Evolutionary conservation across 2,113 vertebrate genomes (phyloP), one percentile per base, ranked within the genome.

Genomic region (Aepyceros melampus): DNA sequence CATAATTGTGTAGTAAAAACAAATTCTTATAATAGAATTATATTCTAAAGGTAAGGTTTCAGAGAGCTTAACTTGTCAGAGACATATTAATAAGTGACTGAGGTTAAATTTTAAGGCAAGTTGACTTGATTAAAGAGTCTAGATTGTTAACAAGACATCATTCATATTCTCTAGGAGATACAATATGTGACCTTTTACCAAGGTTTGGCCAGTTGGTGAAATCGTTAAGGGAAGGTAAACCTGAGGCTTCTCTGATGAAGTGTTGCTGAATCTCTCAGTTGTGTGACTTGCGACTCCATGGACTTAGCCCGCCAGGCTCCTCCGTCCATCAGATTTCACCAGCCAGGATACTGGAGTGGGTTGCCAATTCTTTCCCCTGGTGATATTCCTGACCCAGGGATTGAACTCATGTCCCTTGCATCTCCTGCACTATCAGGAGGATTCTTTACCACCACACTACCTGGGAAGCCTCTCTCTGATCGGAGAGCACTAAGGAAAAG

Each of bases 401-500:
- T 23, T 23, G 36, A 74, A 23, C 67, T 40, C 10, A 6, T 3
- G 7, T 13, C 9, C 36, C 19, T 74, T 74, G 19, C 19, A 40
- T 12, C 67, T 40, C n/a, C 67, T 40, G 10, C n/a, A 74, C 10
- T 2, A 74, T 23, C n/a, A 6, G 19, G n/a, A 36, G 67, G 67
- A 12, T 40, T 74, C n/a, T 74, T 74, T 12, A 36, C 33, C 64
- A n/a, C 64, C 17, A 0, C n/a, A 23, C 10, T 21, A 23, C n/a
- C n/a, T 40, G 17, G 67, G 67, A 71, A 71, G n/a, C 8, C 67
- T n/a, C n/a, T 23, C n/a, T 71, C n/a, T 23, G n/a, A 71, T 40
- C 0, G 0, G n/a, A 6, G 17, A 23, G 19, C 19, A 23, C n/a
- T 40, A 23, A 71, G n/a, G 9, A 71, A 71, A 74, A 74, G 67